Percentiles rank a stretch among this genome's conserved stretches.
Conservation (phyloP, 2,888 invertebrate genomes). For the Troides helena region DNA sequence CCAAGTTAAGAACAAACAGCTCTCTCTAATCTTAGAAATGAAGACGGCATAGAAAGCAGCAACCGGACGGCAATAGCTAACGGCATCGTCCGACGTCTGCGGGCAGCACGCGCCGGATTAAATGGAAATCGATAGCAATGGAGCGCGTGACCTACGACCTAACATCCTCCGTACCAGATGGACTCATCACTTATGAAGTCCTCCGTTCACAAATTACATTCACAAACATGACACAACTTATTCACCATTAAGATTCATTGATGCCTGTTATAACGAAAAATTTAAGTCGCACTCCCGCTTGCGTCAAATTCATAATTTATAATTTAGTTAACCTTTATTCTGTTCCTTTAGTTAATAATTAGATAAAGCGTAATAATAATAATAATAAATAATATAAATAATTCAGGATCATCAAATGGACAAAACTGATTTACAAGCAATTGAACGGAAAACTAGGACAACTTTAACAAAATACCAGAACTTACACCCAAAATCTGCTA, state of each 20-base stretch:
- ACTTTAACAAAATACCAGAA: no score
- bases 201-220: constrained; percentile 4
- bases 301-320: no score
- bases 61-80: constrained; percentile 51
- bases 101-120: constrained; percentile 74
- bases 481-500: no score
- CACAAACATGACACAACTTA: not conserved
- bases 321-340: no score
- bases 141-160: constrained; percentile 67
- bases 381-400: no score
- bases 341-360: no score
- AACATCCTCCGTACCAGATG: constrained; percentile 43
- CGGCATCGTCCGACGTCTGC: constrained; percentile 32
- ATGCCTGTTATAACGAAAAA: no score
- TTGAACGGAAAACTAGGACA: no score
- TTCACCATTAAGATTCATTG: not conserved
- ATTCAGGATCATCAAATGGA: no score
- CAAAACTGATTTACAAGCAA: no score
- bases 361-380: no score
- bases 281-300: no score
- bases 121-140: constrained; percentile 77
- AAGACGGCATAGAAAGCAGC: constrained; percentile 51
- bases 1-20: constrained; percentile 25
- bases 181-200: constrained; percentile 27
- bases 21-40: constrained; percentile 67